These are phyloP conservation scores for Crotalus viridis DNA, from an alignment of 2,113 vertebrate species.

Conservation along the genomic window DNA sequence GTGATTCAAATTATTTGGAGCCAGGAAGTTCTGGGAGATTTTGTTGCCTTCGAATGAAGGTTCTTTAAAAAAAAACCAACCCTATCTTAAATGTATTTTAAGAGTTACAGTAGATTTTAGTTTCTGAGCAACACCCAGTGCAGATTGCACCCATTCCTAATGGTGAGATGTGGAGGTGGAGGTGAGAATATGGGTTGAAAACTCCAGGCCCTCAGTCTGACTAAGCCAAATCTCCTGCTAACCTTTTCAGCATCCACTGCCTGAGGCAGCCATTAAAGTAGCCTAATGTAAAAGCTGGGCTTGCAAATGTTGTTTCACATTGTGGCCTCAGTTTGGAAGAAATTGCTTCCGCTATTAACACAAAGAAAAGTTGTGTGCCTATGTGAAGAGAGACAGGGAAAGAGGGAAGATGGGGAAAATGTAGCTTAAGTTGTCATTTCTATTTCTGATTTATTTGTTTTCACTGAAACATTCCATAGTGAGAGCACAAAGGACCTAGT, in stretches of 20 bases:
- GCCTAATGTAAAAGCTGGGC: background rate
- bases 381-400: background rate
- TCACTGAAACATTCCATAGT: slow-evolving; percentile 21
- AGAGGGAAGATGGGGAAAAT: background rate
- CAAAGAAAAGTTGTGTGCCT: slow-evolving; percentile 7
- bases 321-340: slow-evolving; percentile 18
- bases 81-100: background rate
- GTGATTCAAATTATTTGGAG: background rate
- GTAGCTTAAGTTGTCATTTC: slow-evolving; percentile 37
- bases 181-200: background rate
- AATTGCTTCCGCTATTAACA: slow-evolving; percentile 22
- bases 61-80: background rate
- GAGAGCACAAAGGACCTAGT: slow-evolving; percentile 52
- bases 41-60: background rate
- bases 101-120: background rate
- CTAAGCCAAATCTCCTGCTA: background rate
- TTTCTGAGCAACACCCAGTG: background rate
- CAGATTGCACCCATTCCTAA: background rate
- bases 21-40: background rate
- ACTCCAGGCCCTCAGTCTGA: background rate
- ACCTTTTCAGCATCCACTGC: background rate
- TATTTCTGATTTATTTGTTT: slow-evolving; percentile 35
- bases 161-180: background rate
- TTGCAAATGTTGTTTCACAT: slow-evolving; percentile 11
- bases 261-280: background rate